phyloP scores from a whole-genome alignment of 1,140 invertebrate genomes.

The Neotoxoptera formosana region DNA sequence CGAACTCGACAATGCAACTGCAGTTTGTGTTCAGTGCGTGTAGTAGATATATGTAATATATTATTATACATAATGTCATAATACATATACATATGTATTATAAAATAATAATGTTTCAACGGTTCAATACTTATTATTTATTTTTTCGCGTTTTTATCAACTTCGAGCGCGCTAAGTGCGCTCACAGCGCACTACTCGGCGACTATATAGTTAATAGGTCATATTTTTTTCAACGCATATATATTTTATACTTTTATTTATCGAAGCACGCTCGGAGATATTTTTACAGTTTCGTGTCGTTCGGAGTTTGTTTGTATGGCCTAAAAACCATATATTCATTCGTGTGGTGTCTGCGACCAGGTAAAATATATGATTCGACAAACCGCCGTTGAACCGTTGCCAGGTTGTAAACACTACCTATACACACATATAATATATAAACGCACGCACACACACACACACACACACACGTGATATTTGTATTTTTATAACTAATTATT shows the following conservation, averaged over 20 bases:
- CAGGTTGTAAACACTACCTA: conserved; percentile 7
- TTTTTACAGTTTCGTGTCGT: not conserved
- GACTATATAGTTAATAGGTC: not conserved
- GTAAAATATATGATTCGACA: conserved; percentile 34
- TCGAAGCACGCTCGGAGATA: not conserved
- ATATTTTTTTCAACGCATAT: conserved; percentile 1
- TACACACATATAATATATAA: not conserved
- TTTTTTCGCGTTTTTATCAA: not conserved
- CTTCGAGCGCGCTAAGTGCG: not conserved
- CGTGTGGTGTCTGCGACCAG: not conserved
- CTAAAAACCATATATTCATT: not conserved
- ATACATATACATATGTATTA: too few species aligned
- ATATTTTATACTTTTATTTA: not conserved
- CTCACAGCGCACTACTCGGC: not conserved
- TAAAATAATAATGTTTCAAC: not conserved
- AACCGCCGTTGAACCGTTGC: conserved; percentile 27
- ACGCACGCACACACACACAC: too few species aligned
- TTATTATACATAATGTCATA: too few species aligned
- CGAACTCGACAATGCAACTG: conserved; percentile 16
- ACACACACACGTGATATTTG: not conserved
- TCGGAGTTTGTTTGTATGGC: not conserved
- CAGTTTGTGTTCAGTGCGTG: not conserved
- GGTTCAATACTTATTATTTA: not conserved
- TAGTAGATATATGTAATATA: not conserved
- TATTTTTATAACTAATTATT: conserved; percentile 49